These are phyloP conservation scores for Paracentrotus lividus DNA, from an alignment of 53 echinoderm and acorn worm species.

Conservation along the genomic window DNA sequence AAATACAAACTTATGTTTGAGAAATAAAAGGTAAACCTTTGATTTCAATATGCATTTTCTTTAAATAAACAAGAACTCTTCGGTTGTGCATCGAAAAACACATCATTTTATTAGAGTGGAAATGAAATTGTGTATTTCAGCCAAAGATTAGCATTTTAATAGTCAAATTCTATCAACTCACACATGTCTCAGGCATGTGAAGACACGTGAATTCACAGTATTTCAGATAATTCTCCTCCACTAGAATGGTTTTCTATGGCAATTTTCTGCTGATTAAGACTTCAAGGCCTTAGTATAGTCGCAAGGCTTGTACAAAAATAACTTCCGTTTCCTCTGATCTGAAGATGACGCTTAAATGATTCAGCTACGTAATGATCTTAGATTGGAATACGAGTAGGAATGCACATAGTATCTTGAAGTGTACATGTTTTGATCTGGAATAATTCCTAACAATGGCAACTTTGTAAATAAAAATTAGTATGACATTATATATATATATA, in stretches of 20 bases:
- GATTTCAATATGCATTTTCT: too few relatives aligned
- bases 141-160: not conserved
- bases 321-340: constrained; percentile 3
- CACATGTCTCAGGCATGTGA: not conserved
- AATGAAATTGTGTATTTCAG: not conserved
- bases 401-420: not conserved
- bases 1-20: too few relatives aligned
- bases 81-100: too few relatives aligned
- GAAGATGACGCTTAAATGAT: not conserved
- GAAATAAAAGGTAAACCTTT: too few relatives aligned
- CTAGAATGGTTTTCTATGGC: constrained; percentile 60
- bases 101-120: not conserved
- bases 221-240: not conserved
- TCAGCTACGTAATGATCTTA: not conserved
- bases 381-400: not conserved
- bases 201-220: not conserved
- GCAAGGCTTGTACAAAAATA: not conserved
- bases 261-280: constrained; percentile 57
- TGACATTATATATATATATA: too few relatives aligned
- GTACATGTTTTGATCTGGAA: not conserved
- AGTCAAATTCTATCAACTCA: not conserved
- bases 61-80: too few relatives aligned
- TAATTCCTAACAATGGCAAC: not conserved
- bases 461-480: too few relatives aligned
- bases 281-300: constrained; percentile 49